Evolutionary conservation across 2,888 invertebrate species (phyloP).

Genomic region (Pammene fasciana): DNA sequence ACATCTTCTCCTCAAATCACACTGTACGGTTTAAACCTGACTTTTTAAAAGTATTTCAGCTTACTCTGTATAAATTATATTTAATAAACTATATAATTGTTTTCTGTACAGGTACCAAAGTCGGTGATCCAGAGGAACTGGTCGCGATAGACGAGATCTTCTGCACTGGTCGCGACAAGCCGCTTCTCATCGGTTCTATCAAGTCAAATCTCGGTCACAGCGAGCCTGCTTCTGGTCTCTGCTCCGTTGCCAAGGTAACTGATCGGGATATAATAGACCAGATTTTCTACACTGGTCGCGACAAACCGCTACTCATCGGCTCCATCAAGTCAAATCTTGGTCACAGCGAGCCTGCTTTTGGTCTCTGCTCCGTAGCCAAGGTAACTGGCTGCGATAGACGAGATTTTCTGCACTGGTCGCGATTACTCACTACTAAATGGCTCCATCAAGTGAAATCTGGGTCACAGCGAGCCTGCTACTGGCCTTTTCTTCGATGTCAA

Average conservation of each 20-base stretch:
- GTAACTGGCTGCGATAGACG: constrained; percentile 64
- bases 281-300: constrained; percentile 85
- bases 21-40: no score
- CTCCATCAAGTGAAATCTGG: constrained; percentile 93
- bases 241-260: constrained; percentile 86
- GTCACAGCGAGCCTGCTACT: constrained; percentile 91
- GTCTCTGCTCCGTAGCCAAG: constrained; percentile 88
- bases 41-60: no score
- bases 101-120: constrained; percentile 77
- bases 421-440: constrained; percentile 88
- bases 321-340: constrained; percentile 94
- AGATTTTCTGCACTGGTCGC: constrained; percentile 85
- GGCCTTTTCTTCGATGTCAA: constrained; percentile 89
- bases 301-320: constrained; percentile 88
- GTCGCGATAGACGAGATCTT: constrained; percentile 88
- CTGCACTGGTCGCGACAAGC: constrained; percentile 84
- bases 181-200: constrained; percentile 91
- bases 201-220: constrained; percentile 94
- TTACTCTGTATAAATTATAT: neutral
- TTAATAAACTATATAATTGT: neutral
- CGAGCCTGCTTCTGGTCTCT: constrained; percentile 89
- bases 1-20: no score
- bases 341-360: constrained; percentile 90
- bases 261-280: constrained; percentile 69
- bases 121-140: constrained; percentile 93